phyloP scores from a whole-genome alignment of 1,140 invertebrate species.

The Drosophila kikkawai region DNA sequence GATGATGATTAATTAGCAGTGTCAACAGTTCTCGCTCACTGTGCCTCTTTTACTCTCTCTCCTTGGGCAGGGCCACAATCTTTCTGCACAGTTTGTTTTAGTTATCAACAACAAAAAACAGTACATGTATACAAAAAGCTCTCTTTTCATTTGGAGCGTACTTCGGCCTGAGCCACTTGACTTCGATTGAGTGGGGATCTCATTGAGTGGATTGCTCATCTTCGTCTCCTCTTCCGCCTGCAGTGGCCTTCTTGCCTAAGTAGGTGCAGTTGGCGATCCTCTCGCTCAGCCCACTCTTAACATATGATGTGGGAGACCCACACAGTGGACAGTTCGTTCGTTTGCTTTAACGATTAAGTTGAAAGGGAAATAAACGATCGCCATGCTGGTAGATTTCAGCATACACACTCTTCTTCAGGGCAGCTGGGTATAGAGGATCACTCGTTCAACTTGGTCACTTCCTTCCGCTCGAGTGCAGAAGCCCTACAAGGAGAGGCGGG shows the following conservation, averaged over 20 bases:
- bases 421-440: neutral
- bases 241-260: conserved; percentile 32
- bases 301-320: conserved; percentile 3
- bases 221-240: conserved; percentile 20
- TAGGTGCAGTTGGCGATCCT: conserved; percentile 11
- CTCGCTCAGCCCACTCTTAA: neutral
- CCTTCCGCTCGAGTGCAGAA: neutral
- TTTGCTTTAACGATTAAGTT: conserved; percentile 48
- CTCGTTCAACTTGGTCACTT: neutral
- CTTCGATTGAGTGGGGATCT: conserved; percentile 25
- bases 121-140: conserved; percentile 55
- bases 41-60: conserved; percentile 6
- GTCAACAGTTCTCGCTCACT: conserved; percentile 29
- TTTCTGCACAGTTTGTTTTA: conserved; percentile 62
- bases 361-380: conserved; percentile 45
- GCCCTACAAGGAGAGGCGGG: neutral
- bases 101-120: conserved; percentile 56
- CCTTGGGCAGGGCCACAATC: conserved; percentile 38
- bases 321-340: conserved; percentile 12
- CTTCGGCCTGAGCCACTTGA: conserved; percentile 10
- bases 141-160: conserved; percentile 32
- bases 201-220: conserved; percentile 20
- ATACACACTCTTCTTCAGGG: conserved; percentile 27
- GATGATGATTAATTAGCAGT: conserved; percentile 69
- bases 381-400: conserved; percentile 21